Percentiles rank a stretch among this genome's conserved stretches.
phyloP scores from a whole-genome alignment of 2,888 invertebrate species.

The Drosophila mettleri region DNA sequence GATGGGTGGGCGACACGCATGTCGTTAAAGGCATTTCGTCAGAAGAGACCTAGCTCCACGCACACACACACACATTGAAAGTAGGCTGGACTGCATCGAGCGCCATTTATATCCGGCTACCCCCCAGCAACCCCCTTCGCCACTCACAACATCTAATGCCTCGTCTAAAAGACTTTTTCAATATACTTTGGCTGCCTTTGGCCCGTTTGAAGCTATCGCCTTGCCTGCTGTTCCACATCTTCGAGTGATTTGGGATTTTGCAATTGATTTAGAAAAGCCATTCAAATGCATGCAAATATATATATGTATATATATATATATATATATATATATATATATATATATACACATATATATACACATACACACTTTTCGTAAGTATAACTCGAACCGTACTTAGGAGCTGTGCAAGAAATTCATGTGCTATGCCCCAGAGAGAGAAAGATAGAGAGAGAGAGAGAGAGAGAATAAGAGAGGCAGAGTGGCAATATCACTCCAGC shows the following conservation, averaged over 20 bases:
- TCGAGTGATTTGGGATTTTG: conserved; percentile 53
- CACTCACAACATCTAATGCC: neutral
- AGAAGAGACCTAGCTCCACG: neutral
- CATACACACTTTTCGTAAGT: neutral
- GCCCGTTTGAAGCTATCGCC: conserved; percentile 30
- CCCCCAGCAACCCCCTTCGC: neutral
- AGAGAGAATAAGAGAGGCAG: neutral
- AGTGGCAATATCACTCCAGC: too few species aligned
- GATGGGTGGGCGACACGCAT: conserved; percentile 29
- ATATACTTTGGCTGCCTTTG: conserved; percentile 42
- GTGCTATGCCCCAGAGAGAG: neutral
- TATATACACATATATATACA: neutral
- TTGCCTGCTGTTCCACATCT: conserved; percentile 35
- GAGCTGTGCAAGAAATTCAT: neutral
- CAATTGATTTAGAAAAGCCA: conserved; percentile 59
- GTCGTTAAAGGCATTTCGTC: conserved; percentile 32
- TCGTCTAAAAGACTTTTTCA: conserved; percentile 39
- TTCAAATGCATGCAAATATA: conserved; percentile 38
- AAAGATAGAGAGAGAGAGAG: neutral
- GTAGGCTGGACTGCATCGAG: conserved; percentile 5
- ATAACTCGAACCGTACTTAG: neutral
- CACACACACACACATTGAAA: neutral
- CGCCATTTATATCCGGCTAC: neutral
- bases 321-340: neutral
- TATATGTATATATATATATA: neutral